These are phyloP conservation scores for Smittia sp. DNA, from an alignment of 2,888 invertebrate species.

Conservation along the genomic window DNA sequence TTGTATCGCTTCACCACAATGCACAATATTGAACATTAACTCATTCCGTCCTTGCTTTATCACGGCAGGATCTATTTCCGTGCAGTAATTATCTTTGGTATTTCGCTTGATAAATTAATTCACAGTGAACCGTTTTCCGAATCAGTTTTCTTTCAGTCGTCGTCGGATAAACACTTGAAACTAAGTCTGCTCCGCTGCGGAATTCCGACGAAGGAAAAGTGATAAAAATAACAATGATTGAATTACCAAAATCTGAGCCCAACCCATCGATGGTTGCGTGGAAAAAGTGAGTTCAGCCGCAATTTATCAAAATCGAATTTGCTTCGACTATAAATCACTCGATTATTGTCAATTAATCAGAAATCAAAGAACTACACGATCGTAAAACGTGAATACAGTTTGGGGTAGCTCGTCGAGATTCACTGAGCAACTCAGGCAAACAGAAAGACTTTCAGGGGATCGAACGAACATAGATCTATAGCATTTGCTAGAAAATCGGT, in stretches of 20 bases:
- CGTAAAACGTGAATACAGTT: neutral
- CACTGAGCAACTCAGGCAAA: neutral
- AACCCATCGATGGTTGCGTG: neutral
- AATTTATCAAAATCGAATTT: neutral
- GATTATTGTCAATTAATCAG: conserved; percentile 34
- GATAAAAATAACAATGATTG: neutral
- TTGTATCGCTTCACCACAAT: neutral
- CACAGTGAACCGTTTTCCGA: neutral
- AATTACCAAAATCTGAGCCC: conserved; percentile 13
- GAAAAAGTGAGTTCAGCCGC: neutral
- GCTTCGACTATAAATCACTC: conserved; percentile 1
- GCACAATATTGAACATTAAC: neutral
- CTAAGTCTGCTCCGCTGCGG: neutral
- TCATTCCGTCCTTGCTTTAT: neutral
- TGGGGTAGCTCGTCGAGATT: neutral
- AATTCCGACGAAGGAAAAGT: neutral
- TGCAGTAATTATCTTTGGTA: neutral
- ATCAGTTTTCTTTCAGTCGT: conserved; percentile 1
- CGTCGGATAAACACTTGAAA: neutral
- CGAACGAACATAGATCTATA: neutral
- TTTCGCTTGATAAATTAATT: conserved; percentile 12
- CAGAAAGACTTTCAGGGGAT: neutral
- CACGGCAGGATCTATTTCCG: neutral
- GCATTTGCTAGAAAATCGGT: neutral
- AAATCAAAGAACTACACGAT: neutral